phyloP scores from a whole-genome alignment of 2,888 invertebrate genomes.

The Rhyacophila evoluta region DNA sequence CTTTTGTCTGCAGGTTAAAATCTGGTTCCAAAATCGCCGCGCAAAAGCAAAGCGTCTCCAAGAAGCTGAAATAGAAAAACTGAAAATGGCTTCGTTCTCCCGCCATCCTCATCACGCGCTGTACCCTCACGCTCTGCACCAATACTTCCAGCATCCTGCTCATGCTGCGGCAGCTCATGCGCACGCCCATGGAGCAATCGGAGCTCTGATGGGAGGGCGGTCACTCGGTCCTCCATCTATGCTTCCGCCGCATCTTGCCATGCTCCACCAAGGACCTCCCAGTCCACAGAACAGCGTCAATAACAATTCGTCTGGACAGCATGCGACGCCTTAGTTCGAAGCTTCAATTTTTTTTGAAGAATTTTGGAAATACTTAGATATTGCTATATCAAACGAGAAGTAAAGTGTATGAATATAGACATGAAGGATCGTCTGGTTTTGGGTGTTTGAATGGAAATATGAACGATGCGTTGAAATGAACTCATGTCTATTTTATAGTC shows the following conservation, averaged over 20 bases:
- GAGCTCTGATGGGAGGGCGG: conserved; percentile 64
- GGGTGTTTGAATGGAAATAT: too few relatives aligned
- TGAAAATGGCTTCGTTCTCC: conserved; percentile 82
- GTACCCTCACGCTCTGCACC: conserved; percentile 73
- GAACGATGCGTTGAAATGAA: too few relatives aligned
- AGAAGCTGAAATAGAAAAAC: conserved; percentile 97
- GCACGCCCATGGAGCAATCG: conserved; percentile 65
- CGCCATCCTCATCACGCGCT: conserved; percentile 72
- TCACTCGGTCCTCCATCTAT: conserved; percentile 62
- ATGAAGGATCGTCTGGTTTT: too few relatives aligned
- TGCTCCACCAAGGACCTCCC: conserved; percentile 58
- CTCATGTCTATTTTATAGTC: too few relatives aligned
- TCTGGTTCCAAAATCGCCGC: conserved; percentile 94
- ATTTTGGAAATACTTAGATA: background rate
- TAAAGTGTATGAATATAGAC: too few relatives aligned
- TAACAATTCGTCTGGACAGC: background rate
- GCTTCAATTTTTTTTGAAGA: background rate
- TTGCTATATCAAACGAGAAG: background rate
- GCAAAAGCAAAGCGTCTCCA: conserved; percentile 98
- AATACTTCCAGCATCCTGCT: conserved; percentile 72
- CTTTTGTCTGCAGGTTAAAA: conserved; percentile 73
- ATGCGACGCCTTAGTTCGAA: conserved; percentile 1
- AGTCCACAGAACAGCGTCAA: conserved; percentile 43
- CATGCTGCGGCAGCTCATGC: conserved; percentile 57
- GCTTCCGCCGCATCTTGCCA: conserved; percentile 60